Conservation (phyloP, 1,140 invertebrate genomes). For the Heliconius hermathena region DNA sequence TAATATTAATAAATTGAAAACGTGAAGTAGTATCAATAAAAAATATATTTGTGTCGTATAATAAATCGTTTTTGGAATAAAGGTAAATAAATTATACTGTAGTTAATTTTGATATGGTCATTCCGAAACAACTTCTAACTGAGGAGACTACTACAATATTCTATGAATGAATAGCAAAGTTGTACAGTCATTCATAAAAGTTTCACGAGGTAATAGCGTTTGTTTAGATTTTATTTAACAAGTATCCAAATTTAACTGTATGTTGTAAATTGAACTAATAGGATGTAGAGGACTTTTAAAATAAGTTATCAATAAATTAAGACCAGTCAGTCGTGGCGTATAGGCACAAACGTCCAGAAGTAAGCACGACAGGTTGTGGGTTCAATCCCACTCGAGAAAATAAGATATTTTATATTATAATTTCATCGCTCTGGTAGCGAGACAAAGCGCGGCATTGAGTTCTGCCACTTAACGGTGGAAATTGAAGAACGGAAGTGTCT, state of each 20-base stretch:
- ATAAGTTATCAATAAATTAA: background rate
- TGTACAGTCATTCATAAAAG: constrained; percentile 39
- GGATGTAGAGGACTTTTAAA: constrained; percentile 42
- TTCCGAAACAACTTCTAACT: background rate
- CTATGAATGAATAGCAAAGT: constrained; percentile 34
- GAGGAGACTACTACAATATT: constrained; percentile 12
- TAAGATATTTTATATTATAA: too few relatives aligned
- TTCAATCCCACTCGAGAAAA: too few relatives aligned
- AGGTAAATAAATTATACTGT: background rate
- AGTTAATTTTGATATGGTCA: background rate
- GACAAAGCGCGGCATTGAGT: too few relatives aligned
- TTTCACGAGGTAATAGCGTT: constrained; percentile 48
- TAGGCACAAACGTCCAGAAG: too few relatives aligned
- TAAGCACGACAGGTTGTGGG: too few relatives aligned
- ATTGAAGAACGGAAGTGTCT: too few relatives aligned
- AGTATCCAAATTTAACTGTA: constrained; percentile 39
- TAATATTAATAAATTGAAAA: constrained; percentile 20
- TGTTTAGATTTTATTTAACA: constrained; percentile 45
- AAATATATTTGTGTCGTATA: background rate
- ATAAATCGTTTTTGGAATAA: constrained; percentile 12
- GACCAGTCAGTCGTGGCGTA: too few relatives aligned
- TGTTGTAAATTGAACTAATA: constrained; percentile 48
- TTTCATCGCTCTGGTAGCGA: too few relatives aligned
- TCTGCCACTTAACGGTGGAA: too few relatives aligned
- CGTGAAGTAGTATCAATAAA: background rate